These are phyloP conservation scores for Eupithecia vulgata DNA, from an alignment of 2,888 invertebrate genomes.

Conservation along the genomic window DNA sequence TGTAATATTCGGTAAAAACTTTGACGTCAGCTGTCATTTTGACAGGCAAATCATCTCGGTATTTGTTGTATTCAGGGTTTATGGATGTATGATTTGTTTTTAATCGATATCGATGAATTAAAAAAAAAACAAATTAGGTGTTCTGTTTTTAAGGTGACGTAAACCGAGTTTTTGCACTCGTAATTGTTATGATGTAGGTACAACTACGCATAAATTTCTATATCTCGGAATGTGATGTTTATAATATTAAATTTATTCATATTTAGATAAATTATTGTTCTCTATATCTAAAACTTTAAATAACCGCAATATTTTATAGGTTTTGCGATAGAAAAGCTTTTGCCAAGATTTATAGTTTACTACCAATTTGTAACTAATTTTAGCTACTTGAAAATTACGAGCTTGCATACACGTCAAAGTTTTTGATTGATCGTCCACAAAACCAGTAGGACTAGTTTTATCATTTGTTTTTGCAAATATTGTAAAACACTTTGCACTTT, in stretches of 20 bases:
- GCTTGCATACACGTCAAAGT: conserved; percentile 10
- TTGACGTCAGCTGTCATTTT: conserved; percentile 21
- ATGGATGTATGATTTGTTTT: background rate
- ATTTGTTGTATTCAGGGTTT: background rate
- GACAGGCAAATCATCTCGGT: conserved; percentile 2
- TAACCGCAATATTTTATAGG: background rate
- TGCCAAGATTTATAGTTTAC: conserved; percentile 6
- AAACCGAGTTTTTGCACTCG: background rate
- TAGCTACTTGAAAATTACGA: background rate
- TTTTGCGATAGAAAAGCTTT: background rate
- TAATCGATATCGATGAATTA: conserved; percentile 1
- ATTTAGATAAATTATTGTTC: background rate
- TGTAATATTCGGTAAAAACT: conserved; percentile 31
- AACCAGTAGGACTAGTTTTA: conserved; percentile 19
- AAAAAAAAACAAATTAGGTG: too few species aligned
- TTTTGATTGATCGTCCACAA: conserved; percentile 14
- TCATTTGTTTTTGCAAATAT: conserved; percentile 17
- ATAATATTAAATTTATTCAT: background rate
- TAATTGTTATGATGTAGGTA: background rate
- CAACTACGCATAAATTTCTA: background rate
- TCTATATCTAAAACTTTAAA: background rate
- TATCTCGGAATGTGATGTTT: background rate
- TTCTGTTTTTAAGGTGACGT: too few species aligned
- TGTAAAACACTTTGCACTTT: conserved; percentile 25
- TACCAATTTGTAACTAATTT: conserved; percentile 10